phyloP scores from a whole-genome alignment of 1,140 invertebrate genomes.

The Galendromus occidentalis region DNA sequence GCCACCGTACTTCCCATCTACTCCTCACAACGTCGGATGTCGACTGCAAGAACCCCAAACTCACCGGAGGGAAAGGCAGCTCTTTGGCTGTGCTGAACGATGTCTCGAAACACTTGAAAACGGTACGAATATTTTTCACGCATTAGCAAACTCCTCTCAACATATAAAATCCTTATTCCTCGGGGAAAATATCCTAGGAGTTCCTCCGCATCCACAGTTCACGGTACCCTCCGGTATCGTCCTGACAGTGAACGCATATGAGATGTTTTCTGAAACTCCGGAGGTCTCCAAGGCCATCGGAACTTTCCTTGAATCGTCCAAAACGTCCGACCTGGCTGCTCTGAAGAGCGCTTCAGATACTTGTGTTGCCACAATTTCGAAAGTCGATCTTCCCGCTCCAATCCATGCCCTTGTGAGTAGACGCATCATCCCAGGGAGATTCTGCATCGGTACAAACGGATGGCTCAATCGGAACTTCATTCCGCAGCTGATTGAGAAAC shows the following conservation, averaged over 20 bases:
- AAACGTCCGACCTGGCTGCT: neutral
- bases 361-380: neutral
- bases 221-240: neutral
- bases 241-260: neutral
- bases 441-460: too few species aligned
- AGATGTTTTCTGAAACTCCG: neutral
- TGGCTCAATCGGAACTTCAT: too few species aligned
- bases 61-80: conserved; percentile 50
- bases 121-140: too few species aligned
- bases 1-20: neutral
- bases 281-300: neutral
- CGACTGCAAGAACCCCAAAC: conserved; percentile 28
- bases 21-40: conserved; percentile 20
- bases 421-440: too few species aligned
- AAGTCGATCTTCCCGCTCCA: neutral
- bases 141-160: too few species aligned
- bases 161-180: too few species aligned
- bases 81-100: conserved; percentile 39
- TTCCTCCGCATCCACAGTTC: too few species aligned
- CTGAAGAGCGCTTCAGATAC: neutral
- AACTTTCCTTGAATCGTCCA: neutral
- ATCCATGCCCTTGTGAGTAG: neutral
- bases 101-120: neutral
- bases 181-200: too few species aligned
- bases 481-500: neutral